Evolutionary conservation across 1,140 invertebrate species (phyloP), one percentile per base, ranked within the genome.

Genomic region (Drosophila sp.): DNA sequence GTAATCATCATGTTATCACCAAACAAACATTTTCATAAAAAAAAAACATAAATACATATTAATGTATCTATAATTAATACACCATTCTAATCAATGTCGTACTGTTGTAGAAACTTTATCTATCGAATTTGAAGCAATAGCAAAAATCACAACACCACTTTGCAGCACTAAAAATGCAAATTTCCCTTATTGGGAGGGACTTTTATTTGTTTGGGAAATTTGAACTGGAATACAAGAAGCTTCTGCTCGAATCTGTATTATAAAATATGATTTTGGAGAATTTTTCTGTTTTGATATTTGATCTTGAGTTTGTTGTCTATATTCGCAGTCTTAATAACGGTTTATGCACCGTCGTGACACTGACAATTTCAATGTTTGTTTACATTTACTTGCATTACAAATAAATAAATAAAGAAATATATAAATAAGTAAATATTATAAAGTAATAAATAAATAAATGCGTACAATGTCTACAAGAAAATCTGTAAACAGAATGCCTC

Each of bases 301-400:
- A 16, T 53, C 45, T 63, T 63, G 46, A 53, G 18, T 46, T 53
- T 63, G 25, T 21, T 21, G 21, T 21, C 21, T 21, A 41, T 7
- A 2, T 29, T 2, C 18, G 34, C 51, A 5, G 4, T 3, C 40
- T n/a, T 43, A 34, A 43, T 43, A 32, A n/a, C 11, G 8, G 11
- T n/a, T 56, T 56, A 56, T 36, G 7, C 51, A 57, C 53, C 53
- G 45, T 65, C 53, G 45, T 65, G 41, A 57, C 53, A 66, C 51
- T 40, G 53, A n/a, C 32, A 50, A 40, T 48, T 59, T 61, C 57
- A 62, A 69, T 69, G 38, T 51, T 16, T 25, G 18, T 11, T 13
- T 29, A 34, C 11, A 14, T 43, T 11, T 61, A 21, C 45, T 32
- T 34, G 11, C 5, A 8, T 13, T 16, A 34, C 18, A 56, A 13